Percentiles rank a stretch among this genome's conserved stretches.
Conservation (phyloP, 2,888 invertebrate species). For the Sphaerophoria rueppellii region DNA sequence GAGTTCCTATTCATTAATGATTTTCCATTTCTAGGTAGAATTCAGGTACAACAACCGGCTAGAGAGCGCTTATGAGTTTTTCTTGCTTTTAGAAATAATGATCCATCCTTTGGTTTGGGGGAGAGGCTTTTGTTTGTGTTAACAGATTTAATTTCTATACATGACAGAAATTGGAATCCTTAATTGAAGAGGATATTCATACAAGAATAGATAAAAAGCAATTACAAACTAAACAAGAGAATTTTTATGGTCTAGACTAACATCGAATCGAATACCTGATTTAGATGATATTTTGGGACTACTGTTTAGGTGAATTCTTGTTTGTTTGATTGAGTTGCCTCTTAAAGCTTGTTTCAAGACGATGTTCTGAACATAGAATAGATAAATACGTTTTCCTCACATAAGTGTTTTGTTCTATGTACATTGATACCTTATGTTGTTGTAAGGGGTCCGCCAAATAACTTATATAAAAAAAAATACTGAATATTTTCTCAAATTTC, state of each 20-base stretch:
- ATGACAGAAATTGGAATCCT: background rate
- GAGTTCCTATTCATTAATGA: slow-evolving; percentile 23
- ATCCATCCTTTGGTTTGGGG: background rate
- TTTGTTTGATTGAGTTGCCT: too few relatives aligned
- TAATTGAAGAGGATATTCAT: slow-evolving; percentile 26
- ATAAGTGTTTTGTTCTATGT: too few relatives aligned
- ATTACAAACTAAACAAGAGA: background rate
- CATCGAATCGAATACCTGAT: too few relatives aligned
- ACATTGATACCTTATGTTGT: too few relatives aligned
- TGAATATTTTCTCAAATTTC: too few relatives aligned
- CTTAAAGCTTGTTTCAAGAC: too few relatives aligned
- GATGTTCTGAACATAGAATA: too few relatives aligned
- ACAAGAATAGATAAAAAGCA: background rate
- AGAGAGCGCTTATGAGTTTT: background rate
- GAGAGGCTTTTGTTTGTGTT: slow-evolving; percentile 22
- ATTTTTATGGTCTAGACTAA: slow-evolving; percentile 26
- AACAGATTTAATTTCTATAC: background rate
- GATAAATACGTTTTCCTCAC: too few relatives aligned
- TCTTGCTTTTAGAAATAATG: background rate
- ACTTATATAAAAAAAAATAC: too few relatives aligned
- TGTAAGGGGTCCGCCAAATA: too few relatives aligned
- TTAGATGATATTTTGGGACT: too few relatives aligned
- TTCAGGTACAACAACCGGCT: background rate
- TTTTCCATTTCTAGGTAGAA: slow-evolving; percentile 18
- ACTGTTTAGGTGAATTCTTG: too few relatives aligned